These are phyloP conservation scores for Philhelius pedissequus DNA, from an alignment of 2,888 invertebrate genomes.

Conservation along the genomic window DNA sequence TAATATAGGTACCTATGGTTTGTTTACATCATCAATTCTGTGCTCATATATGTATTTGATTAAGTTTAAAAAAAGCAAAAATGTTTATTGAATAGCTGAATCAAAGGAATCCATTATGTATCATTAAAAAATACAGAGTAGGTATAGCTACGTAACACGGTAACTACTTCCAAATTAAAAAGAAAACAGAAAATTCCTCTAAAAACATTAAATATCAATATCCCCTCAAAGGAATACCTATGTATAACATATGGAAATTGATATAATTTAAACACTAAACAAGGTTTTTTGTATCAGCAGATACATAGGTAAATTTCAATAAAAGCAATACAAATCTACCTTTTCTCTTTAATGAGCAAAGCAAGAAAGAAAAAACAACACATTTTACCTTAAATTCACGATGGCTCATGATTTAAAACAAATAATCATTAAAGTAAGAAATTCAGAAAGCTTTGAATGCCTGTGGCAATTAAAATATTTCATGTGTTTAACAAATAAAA, in stretches of 20 bases:
- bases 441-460: neutral
- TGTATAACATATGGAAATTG: neutral
- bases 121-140: slow-evolving; percentile 1
- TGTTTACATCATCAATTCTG: slow-evolving; percentile 2
- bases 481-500: neutral
- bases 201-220: neutral
- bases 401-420: neutral
- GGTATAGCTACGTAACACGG: too few relatives aligned
- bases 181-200: neutral
- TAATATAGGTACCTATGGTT: too few relatives aligned
- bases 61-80: neutral
- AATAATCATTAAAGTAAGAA: neutral
- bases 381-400: neutral
- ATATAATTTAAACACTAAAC: neutral
- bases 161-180: neutral
- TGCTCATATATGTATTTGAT: neutral
- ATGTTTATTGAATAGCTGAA: neutral
- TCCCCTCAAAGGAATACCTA: neutral
- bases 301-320: neutral
- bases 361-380: neutral
- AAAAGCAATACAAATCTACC: neutral
- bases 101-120: slow-evolving; percentile 21
- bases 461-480: neutral
- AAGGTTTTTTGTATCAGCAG: neutral
- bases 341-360: neutral